A percentile compares a stretch with the other conserved stretches of the same genome.
phyloP scores from a whole-genome alignment of 37 sponge, comb jelly and placozoan genomes.

The Axinella damicornis region DNA sequence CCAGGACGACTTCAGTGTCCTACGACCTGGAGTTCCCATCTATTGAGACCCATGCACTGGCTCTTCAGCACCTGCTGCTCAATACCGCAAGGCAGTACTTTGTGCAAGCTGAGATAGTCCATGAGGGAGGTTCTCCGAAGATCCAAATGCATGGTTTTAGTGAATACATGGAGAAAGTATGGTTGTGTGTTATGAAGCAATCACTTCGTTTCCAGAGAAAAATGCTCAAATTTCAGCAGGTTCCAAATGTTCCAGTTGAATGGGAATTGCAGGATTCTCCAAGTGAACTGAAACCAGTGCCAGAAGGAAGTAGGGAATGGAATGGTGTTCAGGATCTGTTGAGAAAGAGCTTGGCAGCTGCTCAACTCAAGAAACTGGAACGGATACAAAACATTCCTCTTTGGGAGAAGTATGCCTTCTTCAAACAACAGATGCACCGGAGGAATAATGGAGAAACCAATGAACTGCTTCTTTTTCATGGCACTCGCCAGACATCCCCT shows the following conservation, averaged over 20 bases:
- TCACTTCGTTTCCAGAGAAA: neutral
- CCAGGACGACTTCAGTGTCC: neutral
- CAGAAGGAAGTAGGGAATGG: conserved; percentile 27
- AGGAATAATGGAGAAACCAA: conserved; percentile 56
- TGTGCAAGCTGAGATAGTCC: neutral
- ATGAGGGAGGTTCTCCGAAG: neutral
- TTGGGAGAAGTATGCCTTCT: conserved; percentile 61
- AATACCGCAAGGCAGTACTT: conserved; percentile 1
- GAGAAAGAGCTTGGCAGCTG: conserved; percentile 38
- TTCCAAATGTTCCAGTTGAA: neutral
- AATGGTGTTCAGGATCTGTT: conserved; percentile 7
- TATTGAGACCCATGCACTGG: too few relatives aligned
- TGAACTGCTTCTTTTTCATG: conserved; percentile 77
- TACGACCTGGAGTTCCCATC: too few relatives aligned
- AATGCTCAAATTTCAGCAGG: too few relatives aligned
- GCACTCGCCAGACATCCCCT: conserved; percentile 59
- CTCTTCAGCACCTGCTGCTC: neutral
- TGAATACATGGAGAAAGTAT: conserved; percentile 16
- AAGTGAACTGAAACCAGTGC: conserved; percentile 5
- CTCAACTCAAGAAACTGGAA: conserved; percentile 33
- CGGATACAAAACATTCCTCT: conserved; percentile 77
- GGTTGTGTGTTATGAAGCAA: neutral
- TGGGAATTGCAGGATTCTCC: conserved; percentile 28
- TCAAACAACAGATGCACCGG: conserved; percentile 40
- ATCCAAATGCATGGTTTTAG: neutral